Percentiles rank a stretch among this genome's conserved stretches.
Evolutionary conservation across 2,797 vertebrate genomes (phyloP).

Genomic region (Diglossa cyanea): DNA sequence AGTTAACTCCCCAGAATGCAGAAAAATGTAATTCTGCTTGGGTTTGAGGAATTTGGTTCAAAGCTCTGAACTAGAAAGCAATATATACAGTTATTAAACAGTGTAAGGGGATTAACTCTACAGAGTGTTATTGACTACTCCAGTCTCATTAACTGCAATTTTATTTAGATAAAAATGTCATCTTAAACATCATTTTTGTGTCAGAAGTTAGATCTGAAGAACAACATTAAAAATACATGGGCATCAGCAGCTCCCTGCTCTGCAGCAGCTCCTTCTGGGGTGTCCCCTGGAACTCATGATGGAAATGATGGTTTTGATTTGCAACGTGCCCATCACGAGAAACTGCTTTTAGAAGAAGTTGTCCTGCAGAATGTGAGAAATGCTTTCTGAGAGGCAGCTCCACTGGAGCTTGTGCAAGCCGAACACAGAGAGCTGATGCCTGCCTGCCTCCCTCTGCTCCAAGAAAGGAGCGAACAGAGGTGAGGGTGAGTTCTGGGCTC

Average conservation of each 20-base stretch:
- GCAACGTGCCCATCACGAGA: background rate
- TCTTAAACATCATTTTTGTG: slow-evolving; percentile 45
- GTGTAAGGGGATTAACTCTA: slow-evolving; percentile 63
- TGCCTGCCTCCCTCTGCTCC: background rate
- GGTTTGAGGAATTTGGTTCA: slow-evolving; percentile 58
- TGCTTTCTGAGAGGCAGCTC: slow-evolving; percentile 6
- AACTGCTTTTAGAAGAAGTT: background rate
- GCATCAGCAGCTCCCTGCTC: background rate
- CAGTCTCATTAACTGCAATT: slow-evolving; percentile 55
- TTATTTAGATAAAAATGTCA: slow-evolving; percentile 66
- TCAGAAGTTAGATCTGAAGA: slow-evolving; percentile 58
- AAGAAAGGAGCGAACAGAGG: background rate
- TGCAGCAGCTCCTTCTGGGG: background rate
- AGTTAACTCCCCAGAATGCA: slow-evolving; percentile 22
- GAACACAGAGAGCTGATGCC: background rate
- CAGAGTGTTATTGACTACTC: slow-evolving; percentile 55
- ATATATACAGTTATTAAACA: slow-evolving; percentile 64
- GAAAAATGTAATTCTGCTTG: slow-evolving; percentile 55
- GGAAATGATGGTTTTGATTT: slow-evolving; percentile 5
- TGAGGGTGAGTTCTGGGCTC: background rate
- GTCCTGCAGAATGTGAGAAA: background rate
- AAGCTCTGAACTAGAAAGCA: slow-evolving; percentile 64
- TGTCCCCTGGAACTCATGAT: background rate
- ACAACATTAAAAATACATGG: slow-evolving; percentile 29
- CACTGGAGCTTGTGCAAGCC: background rate